Evolutionary conservation across 2,113 vertebrate species (phyloP).

Genomic region (Hepsetus odoe): DNA sequence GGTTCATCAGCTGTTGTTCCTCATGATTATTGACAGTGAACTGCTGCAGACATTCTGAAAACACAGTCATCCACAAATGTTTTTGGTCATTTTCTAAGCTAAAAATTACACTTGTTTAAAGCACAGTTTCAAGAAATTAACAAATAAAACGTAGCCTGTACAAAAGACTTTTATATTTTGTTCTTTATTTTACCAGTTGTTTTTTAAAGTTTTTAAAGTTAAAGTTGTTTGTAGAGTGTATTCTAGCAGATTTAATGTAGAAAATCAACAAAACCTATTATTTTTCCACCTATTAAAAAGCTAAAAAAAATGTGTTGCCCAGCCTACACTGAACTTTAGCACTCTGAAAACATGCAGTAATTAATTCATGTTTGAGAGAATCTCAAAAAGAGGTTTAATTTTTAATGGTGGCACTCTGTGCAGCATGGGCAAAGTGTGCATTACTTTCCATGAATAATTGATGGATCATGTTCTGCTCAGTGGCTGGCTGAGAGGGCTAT

Average conservation of each 20-base stretch:
- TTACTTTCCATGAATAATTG: conserved; percentile 73
- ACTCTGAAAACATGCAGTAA: conserved; percentile 46
- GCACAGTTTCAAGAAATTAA: too few species aligned
- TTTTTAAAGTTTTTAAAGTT: too few species aligned
- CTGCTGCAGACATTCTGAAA: neutral
- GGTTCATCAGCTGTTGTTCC: neutral
- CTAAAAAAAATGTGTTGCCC: neutral
- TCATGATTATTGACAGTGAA: neutral
- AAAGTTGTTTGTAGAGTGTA: too few species aligned
- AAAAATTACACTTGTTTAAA: too few species aligned
- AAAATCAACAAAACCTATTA: too few species aligned
- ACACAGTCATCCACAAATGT: too few species aligned
- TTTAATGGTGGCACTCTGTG: conserved; percentile 56
- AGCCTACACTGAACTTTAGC: neutral
- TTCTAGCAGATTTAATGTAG: too few species aligned
- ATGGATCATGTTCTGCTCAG: conserved; percentile 58
- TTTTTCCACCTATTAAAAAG: neutral
- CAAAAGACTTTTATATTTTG: too few species aligned
- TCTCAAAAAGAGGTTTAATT: conserved; percentile 57
- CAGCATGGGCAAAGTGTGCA: conserved; percentile 66
- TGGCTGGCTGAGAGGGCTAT: conserved; percentile 43
- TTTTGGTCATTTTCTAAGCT: too few species aligned
- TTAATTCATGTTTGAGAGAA: conserved; percentile 58
- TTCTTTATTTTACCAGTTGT: too few species aligned
- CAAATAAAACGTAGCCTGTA: too few species aligned